Conservation (phyloP, 2,797 vertebrate genomes). For the Halcyon chelicuti region DNA sequence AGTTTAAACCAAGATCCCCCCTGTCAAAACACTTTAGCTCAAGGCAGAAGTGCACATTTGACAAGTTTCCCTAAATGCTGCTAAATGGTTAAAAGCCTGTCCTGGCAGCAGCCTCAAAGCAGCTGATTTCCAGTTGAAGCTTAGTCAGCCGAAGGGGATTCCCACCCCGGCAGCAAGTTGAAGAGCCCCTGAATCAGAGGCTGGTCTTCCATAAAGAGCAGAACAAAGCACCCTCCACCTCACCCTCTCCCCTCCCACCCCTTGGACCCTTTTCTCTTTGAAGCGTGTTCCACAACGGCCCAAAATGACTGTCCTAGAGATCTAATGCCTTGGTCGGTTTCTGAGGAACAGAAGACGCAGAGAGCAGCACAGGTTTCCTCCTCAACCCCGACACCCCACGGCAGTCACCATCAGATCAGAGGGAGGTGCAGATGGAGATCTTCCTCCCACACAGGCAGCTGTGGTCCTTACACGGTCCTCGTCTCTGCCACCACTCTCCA, state of each 20-base stretch:
- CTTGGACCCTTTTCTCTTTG: background rate
- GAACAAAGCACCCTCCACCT: background rate
- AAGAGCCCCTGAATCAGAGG: background rate
- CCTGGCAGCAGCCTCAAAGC: background rate
- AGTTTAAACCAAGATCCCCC: background rate
- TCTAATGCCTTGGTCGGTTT: background rate
- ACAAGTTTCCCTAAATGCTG: background rate
- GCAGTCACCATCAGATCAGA: background rate
- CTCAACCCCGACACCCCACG: background rate
- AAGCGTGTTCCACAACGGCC: rapidly evolving
- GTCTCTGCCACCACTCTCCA: background rate
- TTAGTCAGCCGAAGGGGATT: background rate
- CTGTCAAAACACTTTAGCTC: background rate
- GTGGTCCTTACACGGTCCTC: background rate
- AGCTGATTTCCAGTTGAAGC: background rate
- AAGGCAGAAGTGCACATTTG: background rate
- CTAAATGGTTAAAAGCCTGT: background rate
- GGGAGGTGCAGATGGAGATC: background rate
- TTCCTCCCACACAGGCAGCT: background rate
- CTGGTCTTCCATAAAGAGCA: background rate
- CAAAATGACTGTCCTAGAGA: too few species aligned
- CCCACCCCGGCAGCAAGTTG: background rate
- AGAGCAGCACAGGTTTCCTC: background rate
- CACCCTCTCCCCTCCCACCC: background rate
- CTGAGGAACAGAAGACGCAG: background rate